These are phyloP conservation scores for Pristiophorus japonicus DNA, from an alignment of 2,113 vertebrate species.

Conservation along the genomic window DNA sequence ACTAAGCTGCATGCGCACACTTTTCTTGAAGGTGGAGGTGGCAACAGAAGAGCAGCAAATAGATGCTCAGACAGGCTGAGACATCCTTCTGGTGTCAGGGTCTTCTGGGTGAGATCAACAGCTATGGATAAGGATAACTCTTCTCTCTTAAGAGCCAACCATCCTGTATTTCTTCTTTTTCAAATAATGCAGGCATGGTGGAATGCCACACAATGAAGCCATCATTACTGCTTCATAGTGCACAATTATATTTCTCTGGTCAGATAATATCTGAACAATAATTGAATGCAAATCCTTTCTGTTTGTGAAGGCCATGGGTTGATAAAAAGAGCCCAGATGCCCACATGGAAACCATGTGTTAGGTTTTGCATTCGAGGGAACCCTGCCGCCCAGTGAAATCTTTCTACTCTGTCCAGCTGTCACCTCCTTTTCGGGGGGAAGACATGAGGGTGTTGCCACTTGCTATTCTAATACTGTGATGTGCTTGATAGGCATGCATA, in stretches of 20 bases:
- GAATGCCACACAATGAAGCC: no score
- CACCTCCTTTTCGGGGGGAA: background rate
- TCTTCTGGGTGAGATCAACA: background rate
- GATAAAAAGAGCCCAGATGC: background rate
- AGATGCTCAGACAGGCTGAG: background rate
- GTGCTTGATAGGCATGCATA: background rate
- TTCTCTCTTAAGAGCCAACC: no score
- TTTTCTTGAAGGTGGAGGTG: background rate
- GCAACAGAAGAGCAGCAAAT: background rate
- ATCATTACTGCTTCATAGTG: no score
- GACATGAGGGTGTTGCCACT: background rate
- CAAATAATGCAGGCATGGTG: no score
- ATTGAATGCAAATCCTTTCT: background rate
- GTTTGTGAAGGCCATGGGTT: background rate
- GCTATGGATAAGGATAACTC: background rate
- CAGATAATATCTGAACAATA: background rate
- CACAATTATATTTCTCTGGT: background rate
- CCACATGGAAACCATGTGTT: background rate
- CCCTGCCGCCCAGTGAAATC: background rate
- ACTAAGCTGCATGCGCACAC: background rate
- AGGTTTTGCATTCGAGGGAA: background rate
- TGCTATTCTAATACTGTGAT: background rate
- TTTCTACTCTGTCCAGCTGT: background rate
- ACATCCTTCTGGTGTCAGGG: background rate
- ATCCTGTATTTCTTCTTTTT: no score